Base-by-base conservation (phyloP, 2,888 invertebrate species). In the Andrena camellia region DNA sequence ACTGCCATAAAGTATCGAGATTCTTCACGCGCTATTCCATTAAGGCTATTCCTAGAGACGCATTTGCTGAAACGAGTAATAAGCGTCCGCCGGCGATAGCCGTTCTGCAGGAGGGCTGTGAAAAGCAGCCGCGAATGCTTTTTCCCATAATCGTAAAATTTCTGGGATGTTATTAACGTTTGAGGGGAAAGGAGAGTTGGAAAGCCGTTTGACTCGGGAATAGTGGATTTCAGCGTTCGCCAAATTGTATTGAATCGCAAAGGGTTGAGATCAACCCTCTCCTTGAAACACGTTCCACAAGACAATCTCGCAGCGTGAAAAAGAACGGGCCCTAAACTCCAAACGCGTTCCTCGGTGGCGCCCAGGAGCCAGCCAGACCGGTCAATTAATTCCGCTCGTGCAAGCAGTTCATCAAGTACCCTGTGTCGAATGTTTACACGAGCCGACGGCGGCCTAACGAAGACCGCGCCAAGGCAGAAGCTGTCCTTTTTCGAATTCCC, bases 1-100 rank as follows among this genome's bases (percentile, higher is more conserved):
- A 78, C 77, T 74, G 78, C 78, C 88, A 83, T 88, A 83, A 88
- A 88, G 80, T 88, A 88, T 88, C 83, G 86, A 78, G 86, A 88
- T 88, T 88, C 85, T 88, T 88, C 88, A 88, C 86, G 88, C 88
- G 79, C 73, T 13, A 60, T 69, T 60, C 83, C 83, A 86, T 87
- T 87, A 88, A 62, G 63, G 74, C 81, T 88, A 88, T 88, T 88
- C 84, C 84, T 86, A 88, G 86, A 88, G 64, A 48, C 69, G 76
- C 50, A 57, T 76, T 81, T 77, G 83, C 72, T 73, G 85, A 83
- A 81, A 81, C 84, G 71, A 80, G 78, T 82, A 85, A 80, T 80
- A 83, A 85, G 81, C 74, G 64, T 74, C 71, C 76, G 64, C 59
- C 79, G 77, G 13, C 77, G 17, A 78, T 74, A 68, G 71, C 57